Conservation (phyloP, 1,140 invertebrate species). For the Caerostris darwini region DNA sequence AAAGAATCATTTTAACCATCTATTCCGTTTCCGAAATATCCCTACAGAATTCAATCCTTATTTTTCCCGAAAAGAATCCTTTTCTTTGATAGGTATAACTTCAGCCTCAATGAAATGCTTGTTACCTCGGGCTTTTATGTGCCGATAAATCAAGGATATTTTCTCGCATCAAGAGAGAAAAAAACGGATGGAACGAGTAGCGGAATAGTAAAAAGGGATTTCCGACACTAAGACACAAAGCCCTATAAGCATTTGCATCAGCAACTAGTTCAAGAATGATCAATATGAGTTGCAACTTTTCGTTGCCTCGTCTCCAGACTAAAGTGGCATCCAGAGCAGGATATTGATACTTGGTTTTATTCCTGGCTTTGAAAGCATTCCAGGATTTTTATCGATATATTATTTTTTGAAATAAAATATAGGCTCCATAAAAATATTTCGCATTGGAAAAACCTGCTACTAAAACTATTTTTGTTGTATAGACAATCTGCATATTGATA, state of each 20-base stretch:
- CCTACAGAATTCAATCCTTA: not conserved
- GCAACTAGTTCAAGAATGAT: slow-evolving; percentile 29
- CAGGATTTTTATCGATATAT: no score
- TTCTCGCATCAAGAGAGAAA: no score
- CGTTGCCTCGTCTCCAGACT: not conserved
- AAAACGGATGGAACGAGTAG: not conserved
- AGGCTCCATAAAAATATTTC: no score
- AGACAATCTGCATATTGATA: no score
- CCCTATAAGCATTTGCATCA: slow-evolving; percentile 32
- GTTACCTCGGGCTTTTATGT: slow-evolving; percentile 11
- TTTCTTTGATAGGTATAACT: not conserved
- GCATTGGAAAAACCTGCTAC: no score
- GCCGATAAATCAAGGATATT: not conserved
- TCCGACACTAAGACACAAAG: slow-evolving; percentile 29
- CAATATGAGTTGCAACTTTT: not conserved
- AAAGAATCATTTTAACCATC: not conserved
- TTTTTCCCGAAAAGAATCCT: not conserved
- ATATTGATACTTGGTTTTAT: not conserved
- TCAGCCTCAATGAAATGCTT: slow-evolving; percentile 32
- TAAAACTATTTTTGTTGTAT: no score
- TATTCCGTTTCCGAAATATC: not conserved
- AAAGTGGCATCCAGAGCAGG: not conserved
- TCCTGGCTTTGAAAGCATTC: no score
- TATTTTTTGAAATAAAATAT: no score
- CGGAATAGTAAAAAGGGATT: slow-evolving; percentile 36